Evolutionary conservation across 2,888 invertebrate genomes (phyloP).

Genomic region (Eupithecia subumbrata): DNA sequence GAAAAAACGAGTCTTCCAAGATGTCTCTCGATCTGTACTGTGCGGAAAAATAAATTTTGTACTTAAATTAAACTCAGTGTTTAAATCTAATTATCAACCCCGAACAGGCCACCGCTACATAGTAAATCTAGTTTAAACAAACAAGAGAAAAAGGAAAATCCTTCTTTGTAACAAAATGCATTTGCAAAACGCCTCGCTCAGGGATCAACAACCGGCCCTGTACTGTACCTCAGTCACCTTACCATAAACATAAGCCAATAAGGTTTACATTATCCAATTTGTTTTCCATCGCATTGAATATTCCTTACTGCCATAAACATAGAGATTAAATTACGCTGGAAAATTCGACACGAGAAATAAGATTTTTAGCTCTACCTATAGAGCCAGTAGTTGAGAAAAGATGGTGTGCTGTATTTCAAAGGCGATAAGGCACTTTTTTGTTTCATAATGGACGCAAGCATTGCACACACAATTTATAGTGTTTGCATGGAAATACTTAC

Average conservation of each 20-base stretch:
- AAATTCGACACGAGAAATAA: slow-evolving; percentile 1
- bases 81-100: no score
- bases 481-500: background rate
- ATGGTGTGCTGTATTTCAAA: background rate
- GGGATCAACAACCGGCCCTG: slow-evolving; percentile 13
- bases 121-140: no score
- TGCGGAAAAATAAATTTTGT: no score
- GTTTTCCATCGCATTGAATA: background rate
- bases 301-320: background rate
- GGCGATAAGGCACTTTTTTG: background rate
- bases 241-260: background rate
- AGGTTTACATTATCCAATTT: slow-evolving; percentile 10
- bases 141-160: background rate
- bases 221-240: background rate
- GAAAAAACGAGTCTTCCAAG: no score
- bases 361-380: background rate
- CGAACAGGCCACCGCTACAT: no score
- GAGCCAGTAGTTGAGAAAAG: background rate
- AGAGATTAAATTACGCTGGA: background rate
- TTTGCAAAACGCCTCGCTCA: background rate
- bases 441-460: background rate
- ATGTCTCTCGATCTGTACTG: no score
- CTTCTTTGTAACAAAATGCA: background rate
- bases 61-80: no score
- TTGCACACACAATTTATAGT: background rate